These are phyloP conservation scores for Emydura subglobosa DNA, from an alignment of 2,113 vertebrate genomes.

Conservation along the genomic window DNA sequence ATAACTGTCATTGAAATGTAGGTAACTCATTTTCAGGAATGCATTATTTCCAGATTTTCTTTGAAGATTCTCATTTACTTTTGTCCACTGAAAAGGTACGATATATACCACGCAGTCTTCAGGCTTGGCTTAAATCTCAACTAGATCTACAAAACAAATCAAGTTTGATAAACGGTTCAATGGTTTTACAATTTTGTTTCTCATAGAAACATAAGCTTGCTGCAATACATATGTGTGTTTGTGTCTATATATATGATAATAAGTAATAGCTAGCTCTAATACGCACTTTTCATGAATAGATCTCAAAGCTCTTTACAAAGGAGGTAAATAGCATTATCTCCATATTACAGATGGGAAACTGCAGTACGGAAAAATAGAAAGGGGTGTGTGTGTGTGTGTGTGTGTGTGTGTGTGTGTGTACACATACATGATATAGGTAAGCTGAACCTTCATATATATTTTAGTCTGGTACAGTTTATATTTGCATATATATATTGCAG, in stretches of 20 bases:
- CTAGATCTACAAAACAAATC: neutral
- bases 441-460: too few relatives aligned
- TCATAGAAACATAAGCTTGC: neutral
- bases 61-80: neutral
- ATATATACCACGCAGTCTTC: neutral
- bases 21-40: neutral
- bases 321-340: neutral
- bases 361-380: neutral
- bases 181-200: neutral
- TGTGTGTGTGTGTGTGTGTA: neutral
- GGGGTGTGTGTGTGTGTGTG: too few relatives aligned
- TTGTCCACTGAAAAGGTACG: neutral
- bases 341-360: neutral
- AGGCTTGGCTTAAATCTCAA: neutral
- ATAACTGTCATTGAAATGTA: neutral
- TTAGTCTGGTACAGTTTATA: neutral
- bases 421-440: neutral
- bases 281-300: neutral
- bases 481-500: neutral
- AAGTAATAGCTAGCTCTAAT: neutral
- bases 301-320: conserved; percentile 2
- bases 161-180: neutral
- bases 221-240: neutral
- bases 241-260: neutral
- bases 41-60: neutral